Evolutionary conservation across 2,113 vertebrate genomes (phyloP), one percentile per base, ranked within the genome.

Genomic region (Lasiurus cinereus): DNA sequence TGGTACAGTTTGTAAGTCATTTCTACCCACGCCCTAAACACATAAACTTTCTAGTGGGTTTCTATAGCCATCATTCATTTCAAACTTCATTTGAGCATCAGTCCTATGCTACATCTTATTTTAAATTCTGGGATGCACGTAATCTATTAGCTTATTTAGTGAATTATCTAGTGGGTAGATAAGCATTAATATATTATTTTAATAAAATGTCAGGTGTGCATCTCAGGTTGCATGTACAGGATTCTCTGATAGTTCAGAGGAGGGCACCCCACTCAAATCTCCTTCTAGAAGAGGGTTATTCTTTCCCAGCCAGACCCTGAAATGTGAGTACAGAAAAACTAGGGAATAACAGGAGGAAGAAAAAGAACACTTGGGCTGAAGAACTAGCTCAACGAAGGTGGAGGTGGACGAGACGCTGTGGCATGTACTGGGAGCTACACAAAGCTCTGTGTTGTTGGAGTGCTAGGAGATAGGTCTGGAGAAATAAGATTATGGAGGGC

Each of bases 371-470:
- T 69, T 15, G 73, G 46, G 7, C 24, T 24, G 82, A 64, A 92
- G 43, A 54, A 6, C 12, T 18, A 31, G 36, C 33, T 64, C n/a
- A 43, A 6, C 27, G 18, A 64, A 72, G 11, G 19, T 43, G n/a
- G 39, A 78, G 21, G 10, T 31, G 7, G 14, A 0, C 48, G 33
- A 94, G 72, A 27, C 4, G 10, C 0, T 3, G 29, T 54, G 29
- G 7, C 3, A 0, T 36, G 56, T 3, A 1, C 11, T 21, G n/a
- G 36, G 48, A 62, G 13, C 27, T 8, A 7, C 21, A 21, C 33
- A 27, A 24, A 43, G 48, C 14, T 59, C 46, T 64, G 19, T 64
- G 18, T 39, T 74, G 21, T 36, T 4, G 3, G 13, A 24, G 54
- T 19, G 11, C 48, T 54, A 16, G 29, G 18, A 33, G 29, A 5